Evolutionary conservation across 2,113 vertebrate genomes (phyloP).

Genomic region (Rhizomys pruinosus): DNA sequence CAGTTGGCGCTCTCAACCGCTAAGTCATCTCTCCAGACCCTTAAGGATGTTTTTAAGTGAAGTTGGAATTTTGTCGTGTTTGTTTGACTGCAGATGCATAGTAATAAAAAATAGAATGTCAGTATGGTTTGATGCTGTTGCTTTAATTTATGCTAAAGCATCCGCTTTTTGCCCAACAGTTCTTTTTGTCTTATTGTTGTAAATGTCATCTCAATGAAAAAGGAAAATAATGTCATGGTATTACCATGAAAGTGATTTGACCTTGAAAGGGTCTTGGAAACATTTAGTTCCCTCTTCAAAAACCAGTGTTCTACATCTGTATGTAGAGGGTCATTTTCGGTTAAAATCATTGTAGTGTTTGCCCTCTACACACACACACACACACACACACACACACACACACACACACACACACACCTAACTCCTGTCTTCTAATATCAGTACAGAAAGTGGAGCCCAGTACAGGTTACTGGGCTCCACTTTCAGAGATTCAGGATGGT

Average conservation of each 20-base stretch:
- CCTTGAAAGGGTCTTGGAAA: background rate
- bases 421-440: background rate
- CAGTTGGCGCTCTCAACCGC: too few species aligned
- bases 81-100: background rate
- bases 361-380: too few species aligned
- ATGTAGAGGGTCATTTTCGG: background rate
- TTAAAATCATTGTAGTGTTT: background rate
- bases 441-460: background rate
- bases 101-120: background rate
- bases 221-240: background rate
- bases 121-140: background rate
- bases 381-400: background rate
- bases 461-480: background rate
- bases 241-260: background rate
- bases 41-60: background rate
- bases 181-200: background rate
- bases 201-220: slow-evolving; percentile 6
- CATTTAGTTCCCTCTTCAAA: background rate
- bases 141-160: background rate
- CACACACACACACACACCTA: background rate
- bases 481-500: background rate
- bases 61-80: background rate
- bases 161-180: background rate
- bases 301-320: background rate
- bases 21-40: too few species aligned